Conservation (phyloP, 2,113 vertebrate species). For the Enhydra lutris region DNA sequence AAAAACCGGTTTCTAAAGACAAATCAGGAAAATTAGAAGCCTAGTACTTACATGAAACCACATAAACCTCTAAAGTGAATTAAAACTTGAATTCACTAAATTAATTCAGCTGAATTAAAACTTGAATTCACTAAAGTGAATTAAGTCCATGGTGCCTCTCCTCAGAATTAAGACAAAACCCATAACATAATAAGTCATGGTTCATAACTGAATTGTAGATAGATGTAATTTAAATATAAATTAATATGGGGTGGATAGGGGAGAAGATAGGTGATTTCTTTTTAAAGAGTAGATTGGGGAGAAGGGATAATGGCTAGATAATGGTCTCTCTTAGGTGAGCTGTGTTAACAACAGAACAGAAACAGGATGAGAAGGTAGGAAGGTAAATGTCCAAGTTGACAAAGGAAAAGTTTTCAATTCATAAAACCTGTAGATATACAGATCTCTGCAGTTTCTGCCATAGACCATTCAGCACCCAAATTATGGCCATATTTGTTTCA, state of each 20-base stretch:
- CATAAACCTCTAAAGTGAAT: background rate
- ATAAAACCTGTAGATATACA: background rate
- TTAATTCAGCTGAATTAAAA: background rate
- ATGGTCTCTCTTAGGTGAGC: background rate
- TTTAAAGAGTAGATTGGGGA: background rate
- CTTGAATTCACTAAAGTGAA: background rate
- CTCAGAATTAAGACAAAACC: conserved; percentile 6
- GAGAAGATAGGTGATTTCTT: background rate
- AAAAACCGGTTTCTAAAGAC: background rate
- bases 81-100: background rate
- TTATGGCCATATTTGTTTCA: background rate
- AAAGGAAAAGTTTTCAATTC: background rate
- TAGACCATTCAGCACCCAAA: background rate
- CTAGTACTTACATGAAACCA: background rate
- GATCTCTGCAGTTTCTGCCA: background rate
- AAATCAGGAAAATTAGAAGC: background rate
- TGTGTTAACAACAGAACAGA: background rate
- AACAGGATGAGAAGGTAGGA: background rate
- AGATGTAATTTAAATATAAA: background rate
- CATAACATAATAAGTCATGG: background rate
- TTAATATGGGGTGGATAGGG: background rate
- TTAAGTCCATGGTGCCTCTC: background rate
- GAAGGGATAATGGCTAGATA: background rate
- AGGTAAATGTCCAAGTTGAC: background rate
- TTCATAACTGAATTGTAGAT: background rate